Evolutionary conservation across 2,113 vertebrate species (phyloP).

Genomic region (Melospiza melodia): DNA sequence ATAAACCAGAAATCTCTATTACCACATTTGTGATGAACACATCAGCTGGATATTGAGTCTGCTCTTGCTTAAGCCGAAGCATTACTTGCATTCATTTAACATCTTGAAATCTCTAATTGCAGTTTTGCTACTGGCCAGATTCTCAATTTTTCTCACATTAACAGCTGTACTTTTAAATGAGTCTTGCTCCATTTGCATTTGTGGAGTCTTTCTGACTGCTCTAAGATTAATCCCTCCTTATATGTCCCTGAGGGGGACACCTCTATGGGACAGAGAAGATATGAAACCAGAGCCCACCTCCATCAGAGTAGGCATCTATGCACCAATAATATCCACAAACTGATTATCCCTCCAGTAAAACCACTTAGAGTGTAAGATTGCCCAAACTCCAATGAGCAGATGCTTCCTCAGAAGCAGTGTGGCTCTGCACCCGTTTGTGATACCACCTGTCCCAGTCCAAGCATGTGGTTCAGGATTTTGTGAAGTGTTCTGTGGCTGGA

Average conservation of each 20-base stretch:
- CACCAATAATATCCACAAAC: background rate
- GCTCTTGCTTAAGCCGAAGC: background rate
- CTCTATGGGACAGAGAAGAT: no score
- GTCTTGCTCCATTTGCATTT: background rate
- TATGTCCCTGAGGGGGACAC: background rate
- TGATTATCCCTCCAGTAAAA: background rate
- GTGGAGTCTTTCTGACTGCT: background rate
- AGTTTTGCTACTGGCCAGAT: background rate
- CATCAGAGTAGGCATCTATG: background rate
- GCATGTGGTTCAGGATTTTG: background rate
- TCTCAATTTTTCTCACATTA: background rate
- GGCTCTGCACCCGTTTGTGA: background rate
- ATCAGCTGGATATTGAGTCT: background rate
- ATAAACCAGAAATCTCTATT: constrained; percentile 1
- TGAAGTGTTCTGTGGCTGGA: background rate
- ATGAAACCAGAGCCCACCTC: background rate
- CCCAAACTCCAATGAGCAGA: background rate
- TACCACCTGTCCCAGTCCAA: background rate
- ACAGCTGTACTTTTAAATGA: background rate
- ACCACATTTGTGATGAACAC: background rate
- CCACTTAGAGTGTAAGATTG: background rate
- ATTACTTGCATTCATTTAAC: background rate
- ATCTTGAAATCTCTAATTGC: background rate
- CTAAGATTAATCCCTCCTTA: background rate
- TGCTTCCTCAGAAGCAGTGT: background rate